Percentiles rank a stretch among this genome's conserved stretches.
Evolutionary conservation across 2,797 vertebrate genomes (phyloP).

Genomic region (Xiphophorus birchmanni): DNA sequence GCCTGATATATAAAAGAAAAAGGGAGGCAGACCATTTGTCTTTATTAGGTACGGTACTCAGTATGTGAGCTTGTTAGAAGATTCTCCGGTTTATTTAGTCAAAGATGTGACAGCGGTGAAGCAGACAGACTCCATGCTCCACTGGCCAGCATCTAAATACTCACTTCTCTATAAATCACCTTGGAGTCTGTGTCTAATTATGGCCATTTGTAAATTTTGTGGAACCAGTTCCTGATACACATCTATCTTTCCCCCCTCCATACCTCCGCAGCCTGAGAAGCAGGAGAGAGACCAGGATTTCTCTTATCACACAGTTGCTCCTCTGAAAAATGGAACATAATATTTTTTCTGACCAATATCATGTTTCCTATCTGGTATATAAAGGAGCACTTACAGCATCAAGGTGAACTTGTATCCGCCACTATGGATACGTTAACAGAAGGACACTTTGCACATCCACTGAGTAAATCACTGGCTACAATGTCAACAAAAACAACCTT

Average conservation of each 20-base stretch:
- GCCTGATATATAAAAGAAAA: neutral
- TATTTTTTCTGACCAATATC: neutral
- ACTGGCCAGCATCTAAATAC: constrained; percentile 6
- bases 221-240: constrained; percentile 5
- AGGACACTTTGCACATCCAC: neutral
- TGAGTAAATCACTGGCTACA: neutral
- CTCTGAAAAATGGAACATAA: neutral
- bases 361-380: neutral
- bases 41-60: neutral
- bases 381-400: neutral
- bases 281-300: neutral
- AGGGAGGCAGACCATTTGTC: neutral
- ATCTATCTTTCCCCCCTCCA: constrained; percentile 16
- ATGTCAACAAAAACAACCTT: neutral
- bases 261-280: neutral
- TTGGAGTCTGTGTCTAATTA: constrained; percentile 13
- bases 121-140: constrained; percentile 8
- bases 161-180: constrained; percentile 28
- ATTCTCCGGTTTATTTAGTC: constrained; percentile 25
- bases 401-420: constrained; percentile 1
- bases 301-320: neutral
- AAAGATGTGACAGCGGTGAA: constrained; percentile 8
- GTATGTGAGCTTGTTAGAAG: constrained; percentile 4
- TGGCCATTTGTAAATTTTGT: constrained; percentile 26
- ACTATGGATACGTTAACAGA: neutral